phyloP scores from a whole-genome alignment of 2,888 invertebrate species.

The Spialia ferax region DNA sequence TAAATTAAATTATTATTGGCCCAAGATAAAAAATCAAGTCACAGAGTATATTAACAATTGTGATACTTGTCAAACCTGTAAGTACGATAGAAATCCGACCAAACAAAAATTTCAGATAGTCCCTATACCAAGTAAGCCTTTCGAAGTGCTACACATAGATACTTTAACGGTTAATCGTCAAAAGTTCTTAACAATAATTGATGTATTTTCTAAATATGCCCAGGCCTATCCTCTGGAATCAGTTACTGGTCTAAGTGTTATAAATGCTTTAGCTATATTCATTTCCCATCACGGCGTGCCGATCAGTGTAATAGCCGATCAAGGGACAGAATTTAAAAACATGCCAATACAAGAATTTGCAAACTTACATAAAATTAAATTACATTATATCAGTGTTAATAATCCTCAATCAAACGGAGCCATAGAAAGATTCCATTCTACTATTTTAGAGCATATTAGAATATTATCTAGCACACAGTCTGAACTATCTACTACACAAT shows the following conservation, averaged over 20 bases:
- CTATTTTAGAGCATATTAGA: slow-evolving; percentile 12
- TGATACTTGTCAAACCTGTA: not conserved
- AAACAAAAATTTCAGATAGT: slow-evolving; percentile 15
- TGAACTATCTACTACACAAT: not conserved
- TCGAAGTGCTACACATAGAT: slow-evolving; percentile 18
- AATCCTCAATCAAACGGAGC: slow-evolving; percentile 40
- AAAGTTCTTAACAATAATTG: slow-evolving; percentile 23
- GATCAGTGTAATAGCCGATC: slow-evolving; percentile 15
- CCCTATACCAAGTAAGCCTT: slow-evolving; percentile 17
- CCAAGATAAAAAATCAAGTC: slow-evolving; percentile 8
- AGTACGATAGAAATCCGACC: slow-evolving; percentile 16
- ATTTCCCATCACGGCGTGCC: slow-evolving; percentile 27
- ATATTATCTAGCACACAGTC: not conserved
- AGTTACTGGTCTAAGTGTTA: slow-evolving; percentile 12
- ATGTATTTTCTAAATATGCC: slow-evolving; percentile 19
- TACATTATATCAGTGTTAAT: slow-evolving; percentile 17
- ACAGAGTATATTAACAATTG: slow-evolving; percentile 22
- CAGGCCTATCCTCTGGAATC: slow-evolving; percentile 13
- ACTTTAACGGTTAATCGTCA: slow-evolving; percentile 10
- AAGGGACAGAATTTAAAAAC: slow-evolving; percentile 25
- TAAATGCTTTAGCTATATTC: slow-evolving; percentile 15
- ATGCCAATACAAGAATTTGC: slow-evolving; percentile 14
- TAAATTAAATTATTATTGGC: slow-evolving; percentile 15
- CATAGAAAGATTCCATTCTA: slow-evolving; percentile 17
- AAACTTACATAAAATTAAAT: slow-evolving; percentile 15